Percentiles rank a stretch among this genome's conserved stretches.
These are phyloP conservation scores for Pristionchus japonicus DNA, from an alignment of 2,888 invertebrate species.

Conservation along the genomic window DNA sequence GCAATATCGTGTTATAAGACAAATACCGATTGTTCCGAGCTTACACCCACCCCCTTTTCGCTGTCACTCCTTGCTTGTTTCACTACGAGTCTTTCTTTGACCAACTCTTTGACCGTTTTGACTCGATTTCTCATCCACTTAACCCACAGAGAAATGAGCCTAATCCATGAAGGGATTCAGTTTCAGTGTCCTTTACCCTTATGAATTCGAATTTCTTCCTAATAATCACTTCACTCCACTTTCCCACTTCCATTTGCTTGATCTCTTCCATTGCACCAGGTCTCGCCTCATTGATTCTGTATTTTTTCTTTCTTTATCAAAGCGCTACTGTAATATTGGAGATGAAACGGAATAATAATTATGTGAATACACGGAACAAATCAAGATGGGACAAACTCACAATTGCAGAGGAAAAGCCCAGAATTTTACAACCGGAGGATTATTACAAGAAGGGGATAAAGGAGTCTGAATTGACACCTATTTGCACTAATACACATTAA, in stretches of 20 bases:
- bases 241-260: not conserved
- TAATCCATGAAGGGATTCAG: too few species aligned
- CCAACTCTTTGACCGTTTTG: not conserved
- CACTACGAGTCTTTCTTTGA: slow-evolving; percentile 14
- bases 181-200: too few species aligned
- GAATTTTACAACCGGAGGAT: not conserved
- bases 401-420: not conserved
- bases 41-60: not conserved
- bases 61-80: slow-evolving; percentile 15
- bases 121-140: not conserved
- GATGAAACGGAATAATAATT: slow-evolving; percentile 1
- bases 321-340: not conserved
- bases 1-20: not conserved
- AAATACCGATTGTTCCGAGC: not conserved
- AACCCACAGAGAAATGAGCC: too few species aligned
- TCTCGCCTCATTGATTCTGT: not conserved
- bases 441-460: not conserved
- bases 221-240: too few species aligned
- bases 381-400: not conserved
- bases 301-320: not conserved
- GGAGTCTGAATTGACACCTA: not conserved
- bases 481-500: slow-evolving; percentile 10
- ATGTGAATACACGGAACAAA: not conserved
- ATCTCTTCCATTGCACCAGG: not conserved
- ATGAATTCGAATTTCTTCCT: too few species aligned